A percentile compares a stretch with the other conserved stretches of the same genome.
These are phyloP conservation scores for Pungitius pungitius DNA, from an alignment of 2,113 vertebrate genomes.

Conservation along the genomic window DNA sequence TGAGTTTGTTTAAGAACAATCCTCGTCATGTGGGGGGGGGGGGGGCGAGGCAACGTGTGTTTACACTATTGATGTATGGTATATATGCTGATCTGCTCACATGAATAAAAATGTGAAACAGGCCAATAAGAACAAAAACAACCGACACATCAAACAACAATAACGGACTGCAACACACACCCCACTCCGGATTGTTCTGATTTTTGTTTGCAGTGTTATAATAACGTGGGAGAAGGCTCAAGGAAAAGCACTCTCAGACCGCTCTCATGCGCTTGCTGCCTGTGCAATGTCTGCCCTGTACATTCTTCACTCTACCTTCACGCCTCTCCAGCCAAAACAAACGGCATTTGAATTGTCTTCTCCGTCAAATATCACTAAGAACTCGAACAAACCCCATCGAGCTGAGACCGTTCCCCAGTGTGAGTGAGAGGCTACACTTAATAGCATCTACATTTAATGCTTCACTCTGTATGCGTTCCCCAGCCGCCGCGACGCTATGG, in stretches of 20 bases:
- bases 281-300: slow-evolving; percentile 1
- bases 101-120: slow-evolving; percentile 63
- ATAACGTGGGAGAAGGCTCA: slow-evolving; percentile 7
- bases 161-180: slow-evolving; percentile 26
- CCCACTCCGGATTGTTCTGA: background rate
- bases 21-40: slow-evolving; percentile 52
- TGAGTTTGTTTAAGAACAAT: slow-evolving; percentile 69
- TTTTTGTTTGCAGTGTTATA: slow-evolving; percentile 45
- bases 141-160: slow-evolving; percentile 50
- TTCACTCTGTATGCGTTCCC: slow-evolving; percentile 63
- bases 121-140: slow-evolving; percentile 47
- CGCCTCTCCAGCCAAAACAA: slow-evolving; percentile 18
- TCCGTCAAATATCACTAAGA: slow-evolving; percentile 24
- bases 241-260: background rate
- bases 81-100: slow-evolving; percentile 62
- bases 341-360: background rate
- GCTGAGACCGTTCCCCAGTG: slow-evolving; percentile 22
- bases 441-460: slow-evolving; percentile 62
- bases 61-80: slow-evolving; percentile 74
- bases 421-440: slow-evolving; percentile 26
- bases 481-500: slow-evolving; percentile 45
- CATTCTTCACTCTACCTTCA: background rate
- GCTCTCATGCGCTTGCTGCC: slow-evolving; percentile 1
- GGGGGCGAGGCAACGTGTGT: slow-evolving; percentile 55
- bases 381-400: slow-evolving; percentile 22